Percentiles rank a stretch among this genome's conserved stretches.
Conservation (phyloP, 2,888 invertebrate species). For the Tenodera sinensis region DNA sequence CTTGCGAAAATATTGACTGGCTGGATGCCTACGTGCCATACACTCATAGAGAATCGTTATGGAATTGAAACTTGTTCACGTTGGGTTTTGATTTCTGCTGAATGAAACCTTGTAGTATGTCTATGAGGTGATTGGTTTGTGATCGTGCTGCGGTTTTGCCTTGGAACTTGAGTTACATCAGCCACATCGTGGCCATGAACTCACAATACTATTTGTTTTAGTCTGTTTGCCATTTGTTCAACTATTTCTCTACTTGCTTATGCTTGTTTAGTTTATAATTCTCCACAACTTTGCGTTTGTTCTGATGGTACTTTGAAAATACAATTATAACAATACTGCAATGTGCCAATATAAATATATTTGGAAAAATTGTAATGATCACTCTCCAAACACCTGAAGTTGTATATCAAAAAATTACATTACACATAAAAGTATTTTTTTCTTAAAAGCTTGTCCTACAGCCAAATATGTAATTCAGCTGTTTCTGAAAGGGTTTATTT, state of each 20-base stretch:
- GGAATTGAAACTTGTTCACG: not conserved
- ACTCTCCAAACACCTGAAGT: too few relatives aligned
- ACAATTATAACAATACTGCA: too few relatives aligned
- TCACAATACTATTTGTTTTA: not conserved
- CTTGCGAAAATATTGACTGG: not conserved
- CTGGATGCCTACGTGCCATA: not conserved
- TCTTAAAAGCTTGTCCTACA: too few relatives aligned
- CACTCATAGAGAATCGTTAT: not conserved
- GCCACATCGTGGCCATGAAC: not conserved
- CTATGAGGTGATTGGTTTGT: not conserved
- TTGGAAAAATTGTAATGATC: too few relatives aligned
- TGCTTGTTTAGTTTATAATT: too few relatives aligned
- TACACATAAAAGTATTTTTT: too few relatives aligned
- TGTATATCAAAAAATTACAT: too few relatives aligned
- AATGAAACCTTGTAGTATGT: not conserved
- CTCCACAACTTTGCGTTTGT: too few relatives aligned
- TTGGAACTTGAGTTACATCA: not conserved
- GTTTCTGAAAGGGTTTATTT: too few relatives aligned
- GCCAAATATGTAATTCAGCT: too few relatives aligned
- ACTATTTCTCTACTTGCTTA: not conserved
- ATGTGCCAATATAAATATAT: too few relatives aligned
- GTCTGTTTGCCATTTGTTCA: not conserved
- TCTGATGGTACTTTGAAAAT: too few relatives aligned
- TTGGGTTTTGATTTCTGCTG: not conserved
- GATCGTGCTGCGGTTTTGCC: not conserved